Evolutionary conservation across 2,888 invertebrate genomes (phyloP).

Genomic region (Bombylius discolor): DNA sequence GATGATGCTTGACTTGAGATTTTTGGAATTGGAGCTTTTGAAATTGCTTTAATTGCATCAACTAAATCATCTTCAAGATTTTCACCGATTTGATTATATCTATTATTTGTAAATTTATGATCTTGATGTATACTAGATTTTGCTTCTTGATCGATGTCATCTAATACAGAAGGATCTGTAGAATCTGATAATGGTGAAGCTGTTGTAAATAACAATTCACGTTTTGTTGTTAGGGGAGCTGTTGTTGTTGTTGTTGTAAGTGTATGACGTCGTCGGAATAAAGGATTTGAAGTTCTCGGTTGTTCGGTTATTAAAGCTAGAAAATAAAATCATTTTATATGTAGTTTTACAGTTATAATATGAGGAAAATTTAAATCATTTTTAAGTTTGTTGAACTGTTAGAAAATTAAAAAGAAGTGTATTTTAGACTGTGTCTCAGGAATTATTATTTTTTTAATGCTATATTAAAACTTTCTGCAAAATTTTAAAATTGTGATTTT

Average conservation of each 20-base stretch:
- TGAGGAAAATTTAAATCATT: too few species aligned
- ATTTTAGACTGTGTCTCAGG: too few species aligned
- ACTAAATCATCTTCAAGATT: constrained; percentile 13
- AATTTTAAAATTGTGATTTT: too few species aligned
- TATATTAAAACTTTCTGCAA: too few species aligned
- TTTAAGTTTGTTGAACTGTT: too few species aligned
- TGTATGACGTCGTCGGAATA: constrained; percentile 36
- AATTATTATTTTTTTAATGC: too few species aligned
- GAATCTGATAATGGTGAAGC: constrained; percentile 13
- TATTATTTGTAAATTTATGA: constrained; percentile 19
- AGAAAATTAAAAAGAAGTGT: too few species aligned
- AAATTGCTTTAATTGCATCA: constrained; percentile 20
- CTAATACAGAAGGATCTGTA: constrained; percentile 13
- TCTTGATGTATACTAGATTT: constrained; percentile 31
- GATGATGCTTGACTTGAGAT: constrained; percentile 5
- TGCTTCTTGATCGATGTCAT: constrained; percentile 28
- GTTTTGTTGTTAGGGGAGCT: constrained; percentile 12
- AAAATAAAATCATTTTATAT: too few species aligned
- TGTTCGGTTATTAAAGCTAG: constrained; percentile 27
- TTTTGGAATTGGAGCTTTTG: constrained; percentile 16
- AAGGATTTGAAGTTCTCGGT: constrained; percentile 31
- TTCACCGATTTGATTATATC: constrained; percentile 29
- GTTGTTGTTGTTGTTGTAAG: constrained; percentile 18
- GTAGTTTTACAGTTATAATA: too few species aligned
- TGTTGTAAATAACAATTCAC: constrained; percentile 1